Evolutionary conservation across 2,113 vertebrate genomes (phyloP), one percentile per base, ranked within the genome.

Genomic region (Pseudonaja textilis): DNA sequence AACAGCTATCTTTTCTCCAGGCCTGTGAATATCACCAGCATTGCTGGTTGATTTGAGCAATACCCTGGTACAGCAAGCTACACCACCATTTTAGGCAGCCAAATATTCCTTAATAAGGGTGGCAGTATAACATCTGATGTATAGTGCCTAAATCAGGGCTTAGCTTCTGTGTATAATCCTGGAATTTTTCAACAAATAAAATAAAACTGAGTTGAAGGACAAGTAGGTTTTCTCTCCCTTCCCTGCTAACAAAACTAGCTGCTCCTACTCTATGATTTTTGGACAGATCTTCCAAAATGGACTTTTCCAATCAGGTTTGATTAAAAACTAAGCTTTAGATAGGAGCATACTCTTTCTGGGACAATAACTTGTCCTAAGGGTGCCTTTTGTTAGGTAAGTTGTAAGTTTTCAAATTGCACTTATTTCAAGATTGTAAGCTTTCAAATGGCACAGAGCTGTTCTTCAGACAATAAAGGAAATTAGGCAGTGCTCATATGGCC

Each of bases 1-100:
- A 89, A 90, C 92, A 61, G 92, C 92, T 89, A 85, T 93, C 88
- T 85, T 93, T 89, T 93, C 50, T 93, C 39, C 20, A 93, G 54
- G 88, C 88, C 45, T 89, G 11, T 61, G 54, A 92, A 93, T 57
- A 85, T 54, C 55, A 61, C n/a, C 54, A 57, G 69, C 74, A 29
- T 39, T 59, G 10, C 54, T 50, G 55, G 23, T 50, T 85, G 88
- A 89, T 93, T 86, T 57, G 55, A 45, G 74, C 74, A 50, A 52
- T 50, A 54, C 52, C 52, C 52, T 54, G 1, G n/a, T 16, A 39
- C 26, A 26, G 69, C 42, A 85, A 29, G 45, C 54, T 45, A 45
- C 52, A 39, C 92, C 92, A 85, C 88, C 64, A 89, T 85, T 57
- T 85, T 92, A 85, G 42, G 26, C 92, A 47, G 29, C 55, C 34